Evolutionary conservation across 1,140 invertebrate species (phyloP).

Genomic region (Telenomus remus): DNA sequence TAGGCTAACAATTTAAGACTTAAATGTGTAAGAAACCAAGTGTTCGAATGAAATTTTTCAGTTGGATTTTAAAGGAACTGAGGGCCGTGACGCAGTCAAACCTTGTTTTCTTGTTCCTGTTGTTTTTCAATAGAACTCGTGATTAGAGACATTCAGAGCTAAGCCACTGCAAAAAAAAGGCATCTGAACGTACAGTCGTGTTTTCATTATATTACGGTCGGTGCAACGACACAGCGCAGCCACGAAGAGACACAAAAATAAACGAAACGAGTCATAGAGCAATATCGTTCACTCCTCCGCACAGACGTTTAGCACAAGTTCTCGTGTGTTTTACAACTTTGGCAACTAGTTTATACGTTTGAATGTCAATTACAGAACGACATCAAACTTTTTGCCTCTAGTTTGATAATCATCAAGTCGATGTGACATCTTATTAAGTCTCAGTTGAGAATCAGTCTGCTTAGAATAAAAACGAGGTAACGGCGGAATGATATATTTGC

Average conservation of each 20-base stretch:
- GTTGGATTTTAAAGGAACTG: slow-evolving; percentile 20
- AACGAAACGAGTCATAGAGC: slow-evolving; percentile 26
- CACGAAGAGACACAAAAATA: slow-evolving; percentile 37
- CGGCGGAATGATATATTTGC: too few species aligned
- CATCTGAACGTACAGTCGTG: slow-evolving; percentile 12
- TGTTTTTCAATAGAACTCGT: too few species aligned
- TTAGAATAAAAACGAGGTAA: too few species aligned
- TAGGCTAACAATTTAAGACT: too few species aligned
- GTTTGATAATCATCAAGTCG: too few species aligned
- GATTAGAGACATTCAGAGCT: too few species aligned
- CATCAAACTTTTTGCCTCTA: neutral
- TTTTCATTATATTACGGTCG: slow-evolving; percentile 7
- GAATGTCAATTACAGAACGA: slow-evolving; percentile 23
- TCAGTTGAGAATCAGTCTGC: too few species aligned
- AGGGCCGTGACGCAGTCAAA: neutral
- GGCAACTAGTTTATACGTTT: slow-evolving; percentile 20
- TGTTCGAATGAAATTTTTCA: too few species aligned
- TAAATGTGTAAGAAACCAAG: too few species aligned
- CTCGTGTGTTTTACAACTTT: slow-evolving; percentile 19
- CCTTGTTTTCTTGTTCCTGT: too few species aligned
- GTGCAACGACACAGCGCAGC: neutral
- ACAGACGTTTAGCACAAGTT: slow-evolving; percentile 12
- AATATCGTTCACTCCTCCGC: slow-evolving; percentile 23
- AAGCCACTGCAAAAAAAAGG: slow-evolving; percentile 3
- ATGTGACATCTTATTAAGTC: too few species aligned